phyloP scores from a whole-genome alignment of 2,113 vertebrate genomes.

The Dipodomys ordii region DNA sequence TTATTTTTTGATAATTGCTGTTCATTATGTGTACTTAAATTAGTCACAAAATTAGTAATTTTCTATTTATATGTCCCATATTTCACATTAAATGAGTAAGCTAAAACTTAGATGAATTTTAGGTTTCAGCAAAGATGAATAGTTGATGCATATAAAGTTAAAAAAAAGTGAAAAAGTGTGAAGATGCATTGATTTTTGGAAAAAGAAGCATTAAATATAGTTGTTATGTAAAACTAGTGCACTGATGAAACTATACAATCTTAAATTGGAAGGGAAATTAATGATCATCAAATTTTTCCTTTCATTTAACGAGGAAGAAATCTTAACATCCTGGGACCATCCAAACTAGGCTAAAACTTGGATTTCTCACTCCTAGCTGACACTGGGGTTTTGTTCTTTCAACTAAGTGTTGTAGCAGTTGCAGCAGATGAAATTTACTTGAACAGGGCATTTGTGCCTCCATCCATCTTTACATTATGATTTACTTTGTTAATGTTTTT shows the following conservation, averaged over 20 bases:
- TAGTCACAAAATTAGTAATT: constrained; percentile 69
- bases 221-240: constrained; percentile 9
- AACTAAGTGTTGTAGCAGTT: not conserved
- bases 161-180: not conserved
- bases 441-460: not conserved
- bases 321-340: not conserved
- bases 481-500: not conserved
- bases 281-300: constrained; percentile 9
- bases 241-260: not conserved
- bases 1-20: constrained; percentile 72
- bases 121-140: constrained; percentile 43
- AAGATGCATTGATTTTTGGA: not conserved
- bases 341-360: constrained; percentile 16
- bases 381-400: not conserved
- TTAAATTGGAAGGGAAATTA: constrained; percentile 8
- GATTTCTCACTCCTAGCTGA: not conserved
- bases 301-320: constrained; percentile 5
- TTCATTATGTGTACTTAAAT: constrained; percentile 74
- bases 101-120: constrained; percentile 60
- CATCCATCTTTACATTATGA: not conserved
- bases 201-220: constrained; percentile 9
- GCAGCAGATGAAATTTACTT: not conserved
- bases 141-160: constrained; percentile 35
- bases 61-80: constrained; percentile 58
- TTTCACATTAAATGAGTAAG: constrained; percentile 67